Evolutionary conservation across 1,140 invertebrate genomes (phyloP), one percentile per base, ranked within the genome.

Genomic region (Ridgeia piscesae): DNA sequence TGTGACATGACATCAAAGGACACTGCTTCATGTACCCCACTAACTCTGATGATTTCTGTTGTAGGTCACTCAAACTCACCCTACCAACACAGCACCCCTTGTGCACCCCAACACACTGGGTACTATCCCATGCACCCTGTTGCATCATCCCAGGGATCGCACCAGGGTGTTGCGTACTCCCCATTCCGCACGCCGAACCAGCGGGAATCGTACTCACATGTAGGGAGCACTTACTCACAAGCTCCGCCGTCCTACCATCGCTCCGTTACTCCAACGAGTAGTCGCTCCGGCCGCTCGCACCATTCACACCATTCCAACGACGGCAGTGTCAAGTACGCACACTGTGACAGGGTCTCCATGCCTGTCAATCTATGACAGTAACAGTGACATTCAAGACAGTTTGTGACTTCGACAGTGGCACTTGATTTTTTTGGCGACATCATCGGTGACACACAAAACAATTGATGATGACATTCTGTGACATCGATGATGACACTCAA

Each of bases 241-340:
- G 42, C 91, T 33, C 92, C 92, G 6, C 92, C 92, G 33, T 35
- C 88, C 34, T 92, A 89, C 34, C 92, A 35, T 35, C 92, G 50
- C 0, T 35, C 88, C 1, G 89, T 35, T 58, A 89, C 92, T 31
- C 92, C 92, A 11, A 88, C 92, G 1, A 89, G 88, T 35, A 89
- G 88, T 58, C 77, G 89, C 2, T 92, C 92, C 58, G 92, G 92
- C 8, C 77, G 92, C 31, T 92, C 92, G 92, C 92, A 89, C 11
- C 91, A 91, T 35, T 77, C 58, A 2, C 58, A 77, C 58, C 58
- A 77, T 77, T 91, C 91, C 89, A 90, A 35, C 1, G 89, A 90
- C 31, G 35, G 35, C 89, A 90, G 33, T 14, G 89, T 90, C 89
- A 90, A 90, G n/a, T 90, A 31, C 35, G 34, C 33, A 4, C 89